Evolutionary conservation across 1,140 invertebrate genomes (phyloP).

Genomic region (Cydia splendana): DNA sequence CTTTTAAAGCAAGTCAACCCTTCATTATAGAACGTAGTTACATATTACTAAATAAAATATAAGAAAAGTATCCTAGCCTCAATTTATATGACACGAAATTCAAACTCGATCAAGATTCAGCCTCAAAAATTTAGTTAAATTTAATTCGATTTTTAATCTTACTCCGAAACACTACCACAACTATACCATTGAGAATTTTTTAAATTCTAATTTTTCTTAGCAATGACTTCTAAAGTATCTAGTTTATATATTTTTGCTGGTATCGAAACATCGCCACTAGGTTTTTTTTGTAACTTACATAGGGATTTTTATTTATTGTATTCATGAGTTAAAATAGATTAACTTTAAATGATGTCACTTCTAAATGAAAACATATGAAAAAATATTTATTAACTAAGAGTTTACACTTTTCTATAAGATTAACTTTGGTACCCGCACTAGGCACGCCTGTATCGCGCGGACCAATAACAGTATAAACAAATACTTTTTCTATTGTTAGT

Average conservation of each 20-base stretch:
- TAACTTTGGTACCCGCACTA: too few species aligned
- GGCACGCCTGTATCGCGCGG: too few species aligned
- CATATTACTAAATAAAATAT: background rate
- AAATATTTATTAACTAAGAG: too few species aligned
- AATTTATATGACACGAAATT: slow-evolving; percentile 24
- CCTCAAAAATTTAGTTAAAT: slow-evolving; percentile 24
- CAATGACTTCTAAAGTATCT: slow-evolving; percentile 18
- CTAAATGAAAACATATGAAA: too few species aligned
- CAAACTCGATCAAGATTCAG: slow-evolving; percentile 25
- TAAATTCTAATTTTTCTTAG: slow-evolving; percentile 33
- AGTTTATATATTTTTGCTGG: background rate
- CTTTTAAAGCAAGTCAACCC: background rate
- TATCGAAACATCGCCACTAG: background rate
- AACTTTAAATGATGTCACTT: too few species aligned
- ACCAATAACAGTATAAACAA: too few species aligned
- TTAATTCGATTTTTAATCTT: slow-evolving; percentile 30
- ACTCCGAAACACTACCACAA: slow-evolving; percentile 26
- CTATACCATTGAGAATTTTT: slow-evolving; percentile 33
- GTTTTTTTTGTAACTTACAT: too few species aligned
- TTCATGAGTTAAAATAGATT: too few species aligned
- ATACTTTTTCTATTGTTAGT: too few species aligned
- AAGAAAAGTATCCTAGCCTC: slow-evolving; percentile 29
- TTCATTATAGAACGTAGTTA: background rate
- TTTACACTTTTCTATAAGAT: too few species aligned
- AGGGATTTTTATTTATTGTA: too few species aligned